A percentile compares a stretch with the other conserved stretches of the same genome.
These are phyloP conservation scores for Busseola fusca DNA, from an alignment of 2,888 invertebrate genomes.

Conservation along the genomic window DNA sequence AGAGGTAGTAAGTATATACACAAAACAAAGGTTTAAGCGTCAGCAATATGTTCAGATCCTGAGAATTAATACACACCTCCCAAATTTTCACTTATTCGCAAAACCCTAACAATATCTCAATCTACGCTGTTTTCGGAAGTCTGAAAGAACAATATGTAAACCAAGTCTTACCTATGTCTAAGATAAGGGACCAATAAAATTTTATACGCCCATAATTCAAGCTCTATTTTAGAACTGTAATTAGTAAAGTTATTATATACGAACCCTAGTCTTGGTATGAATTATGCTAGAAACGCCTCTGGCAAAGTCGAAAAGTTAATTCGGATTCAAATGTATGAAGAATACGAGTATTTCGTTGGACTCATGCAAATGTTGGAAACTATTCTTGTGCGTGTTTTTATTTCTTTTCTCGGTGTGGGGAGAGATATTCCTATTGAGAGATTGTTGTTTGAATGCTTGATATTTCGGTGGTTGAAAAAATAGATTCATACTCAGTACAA, in stretches of 20 bases:
- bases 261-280: constrained; percentile 43
- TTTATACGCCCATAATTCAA: constrained; percentile 49
- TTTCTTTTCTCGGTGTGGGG: constrained; percentile 18
- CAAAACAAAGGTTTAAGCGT: not conserved
- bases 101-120: not conserved
- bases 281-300: constrained; percentile 50
- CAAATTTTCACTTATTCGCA: not conserved
- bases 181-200: constrained; percentile 47
- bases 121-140: constrained; percentile 17
- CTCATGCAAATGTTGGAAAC: constrained; percentile 45
- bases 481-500: not conserved
- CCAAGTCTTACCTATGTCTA: constrained; percentile 15
- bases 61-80: not conserved
- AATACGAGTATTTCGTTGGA: constrained; percentile 35
- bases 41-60: not conserved
- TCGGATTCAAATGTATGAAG: constrained; percentile 38
- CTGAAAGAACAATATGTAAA: constrained; percentile 14
- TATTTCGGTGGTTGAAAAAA: constrained; percentile 32
- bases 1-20: not conserved
- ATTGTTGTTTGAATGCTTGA: constrained; percentile 39
- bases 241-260: constrained; percentile 53
- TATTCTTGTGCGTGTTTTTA: constrained; percentile 27
- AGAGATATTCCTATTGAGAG: constrained; percentile 22
- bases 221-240: constrained; percentile 45
- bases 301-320: constrained; percentile 44